Conservation (phyloP, 92 coral and sea anemone genomes). For the Parazoanthus swiftii region DNA sequence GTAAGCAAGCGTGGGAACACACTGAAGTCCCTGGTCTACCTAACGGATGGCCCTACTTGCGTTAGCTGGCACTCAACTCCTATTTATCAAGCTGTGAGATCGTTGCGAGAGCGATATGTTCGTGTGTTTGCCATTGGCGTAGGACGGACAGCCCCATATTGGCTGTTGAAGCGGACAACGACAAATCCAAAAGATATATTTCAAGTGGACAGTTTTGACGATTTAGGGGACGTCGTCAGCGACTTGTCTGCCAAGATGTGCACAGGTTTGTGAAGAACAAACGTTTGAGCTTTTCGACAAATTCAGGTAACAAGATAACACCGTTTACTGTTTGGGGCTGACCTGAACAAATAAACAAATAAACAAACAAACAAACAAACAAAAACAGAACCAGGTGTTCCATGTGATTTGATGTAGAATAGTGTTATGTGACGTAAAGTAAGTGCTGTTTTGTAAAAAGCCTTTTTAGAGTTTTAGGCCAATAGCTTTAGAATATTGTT, state of each 20-base stretch:
- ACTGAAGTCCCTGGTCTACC: slow-evolving; percentile 12
- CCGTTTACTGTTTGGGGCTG: too few relatives aligned
- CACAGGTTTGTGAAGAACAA: not conserved
- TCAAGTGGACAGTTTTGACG: slow-evolving; percentile 11
- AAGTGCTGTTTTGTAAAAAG: too few relatives aligned
- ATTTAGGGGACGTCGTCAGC: not conserved
- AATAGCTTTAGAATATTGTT: too few relatives aligned
- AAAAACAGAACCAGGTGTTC: too few relatives aligned
- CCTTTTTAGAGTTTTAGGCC: too few relatives aligned
- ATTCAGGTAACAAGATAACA: not conserved
- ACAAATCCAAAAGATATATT: slow-evolving; percentile 1
- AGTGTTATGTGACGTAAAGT: too few relatives aligned
- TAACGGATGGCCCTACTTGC: slow-evolving; percentile 23
- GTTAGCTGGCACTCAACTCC: not conserved
- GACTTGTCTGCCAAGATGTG: slow-evolving; percentile 31
- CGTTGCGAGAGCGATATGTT: slow-evolving; percentile 25
- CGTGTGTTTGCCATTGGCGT: slow-evolving; percentile 29
- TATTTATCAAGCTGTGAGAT: not conserved
- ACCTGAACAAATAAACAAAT: too few relatives aligned
- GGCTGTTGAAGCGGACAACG: slow-evolving; percentile 3
- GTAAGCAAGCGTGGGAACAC: slow-evolving; percentile 12
- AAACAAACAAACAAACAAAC: too few relatives aligned
- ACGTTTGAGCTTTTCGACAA: not conserved
- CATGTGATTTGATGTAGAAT: too few relatives aligned
- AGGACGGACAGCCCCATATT: not conserved